Conservation (phyloP, 2,888 invertebrate species). For the Pilophorus perplexus region DNA sequence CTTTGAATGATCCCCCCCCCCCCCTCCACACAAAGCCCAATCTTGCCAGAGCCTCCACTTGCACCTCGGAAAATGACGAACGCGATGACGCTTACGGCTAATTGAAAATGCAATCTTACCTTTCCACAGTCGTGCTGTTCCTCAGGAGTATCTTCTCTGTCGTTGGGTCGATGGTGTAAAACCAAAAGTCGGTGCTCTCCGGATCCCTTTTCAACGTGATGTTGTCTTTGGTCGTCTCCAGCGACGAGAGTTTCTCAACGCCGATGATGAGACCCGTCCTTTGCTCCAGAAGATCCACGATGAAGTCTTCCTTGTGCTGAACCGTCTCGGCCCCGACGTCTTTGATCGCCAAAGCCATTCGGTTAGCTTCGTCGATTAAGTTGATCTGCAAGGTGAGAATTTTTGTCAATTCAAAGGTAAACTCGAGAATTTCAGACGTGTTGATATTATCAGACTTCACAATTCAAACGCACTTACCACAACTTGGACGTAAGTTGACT, state of each 20-base stretch:
- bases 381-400: too few species aligned
- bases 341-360: conserved; percentile 73
- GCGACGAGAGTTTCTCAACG: conserved; percentile 77
- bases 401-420: too few species aligned
- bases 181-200: conserved; percentile 80
- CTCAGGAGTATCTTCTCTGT: conserved; percentile 71
- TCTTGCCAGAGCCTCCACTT: too few species aligned
- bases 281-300: conserved; percentile 66
- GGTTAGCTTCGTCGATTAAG: conserved; percentile 71
- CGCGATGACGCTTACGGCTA: too few species aligned
- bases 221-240: conserved; percentile 70
- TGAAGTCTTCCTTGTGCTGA: conserved; percentile 57
- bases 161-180: conserved; percentile 78
- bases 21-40: too few species aligned
- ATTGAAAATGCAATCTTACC: too few species aligned
- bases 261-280: conserved; percentile 73
- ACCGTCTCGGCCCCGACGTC: conserved; percentile 72
- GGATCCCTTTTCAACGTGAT: conserved; percentile 70
- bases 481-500: conserved; percentile 63
- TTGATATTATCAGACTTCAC: too few species aligned
- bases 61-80: too few species aligned
- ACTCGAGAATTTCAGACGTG: too few species aligned
- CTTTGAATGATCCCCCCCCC: too few species aligned
- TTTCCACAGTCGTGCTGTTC: conserved; percentile 68
- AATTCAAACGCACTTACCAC: conserved; percentile 57